Evolutionary conservation across 2,888 invertebrate genomes (phyloP).

Genomic region (Synergus laeviventris): DNA sequence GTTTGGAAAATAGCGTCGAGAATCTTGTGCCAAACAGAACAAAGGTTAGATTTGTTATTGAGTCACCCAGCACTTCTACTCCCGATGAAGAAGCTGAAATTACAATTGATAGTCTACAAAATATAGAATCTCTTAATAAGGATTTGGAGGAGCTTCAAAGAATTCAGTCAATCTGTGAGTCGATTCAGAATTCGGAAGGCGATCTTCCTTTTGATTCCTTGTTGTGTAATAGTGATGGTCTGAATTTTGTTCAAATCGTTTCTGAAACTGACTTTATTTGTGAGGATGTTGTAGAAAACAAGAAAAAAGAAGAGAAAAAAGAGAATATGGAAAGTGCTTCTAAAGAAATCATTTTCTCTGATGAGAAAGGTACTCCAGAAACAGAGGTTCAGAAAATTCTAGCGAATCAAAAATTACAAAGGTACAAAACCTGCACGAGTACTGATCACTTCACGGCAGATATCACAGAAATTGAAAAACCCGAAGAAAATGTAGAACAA

Average conservation of each 20-base stretch:
- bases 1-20: slow-evolving; percentile 28
- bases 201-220: neutral
- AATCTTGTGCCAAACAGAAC: slow-evolving; percentile 44
- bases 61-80: slow-evolving; percentile 61
- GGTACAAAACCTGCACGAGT: neutral
- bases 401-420: neutral
- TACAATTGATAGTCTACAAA: slow-evolving; percentile 46
- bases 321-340: neutral
- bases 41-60: slow-evolving; percentile 68
- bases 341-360: neutral
- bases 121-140: slow-evolving; percentile 48
- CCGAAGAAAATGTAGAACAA: neutral
- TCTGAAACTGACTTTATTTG: neutral
- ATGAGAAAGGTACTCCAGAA: neutral
- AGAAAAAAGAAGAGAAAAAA: neutral
- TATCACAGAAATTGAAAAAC: neutral
- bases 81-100: slow-evolving; percentile 54
- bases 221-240: neutral
- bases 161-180: slow-evolving; percentile 6
- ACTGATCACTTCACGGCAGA: neutral
- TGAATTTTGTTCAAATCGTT: slow-evolving; percentile 1
- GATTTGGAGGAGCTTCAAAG: slow-evolving; percentile 39
- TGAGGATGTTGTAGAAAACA: neutral
- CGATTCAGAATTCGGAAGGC: neutral
- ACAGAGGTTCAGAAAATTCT: neutral